Conservation (phyloP, 2,797 vertebrate species). For the Spea hammondii region DNA sequence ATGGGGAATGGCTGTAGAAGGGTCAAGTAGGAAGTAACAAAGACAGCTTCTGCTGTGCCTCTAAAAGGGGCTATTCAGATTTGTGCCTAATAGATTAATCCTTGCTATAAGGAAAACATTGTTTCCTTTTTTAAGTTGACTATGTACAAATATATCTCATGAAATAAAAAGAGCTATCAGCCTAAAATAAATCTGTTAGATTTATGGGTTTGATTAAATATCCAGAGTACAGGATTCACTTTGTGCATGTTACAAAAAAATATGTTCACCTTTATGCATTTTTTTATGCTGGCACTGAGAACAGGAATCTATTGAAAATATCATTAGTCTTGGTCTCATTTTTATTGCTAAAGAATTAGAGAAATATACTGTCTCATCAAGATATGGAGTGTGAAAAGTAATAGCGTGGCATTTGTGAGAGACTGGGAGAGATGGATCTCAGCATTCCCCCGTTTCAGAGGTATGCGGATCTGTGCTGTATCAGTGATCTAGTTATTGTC, state of each 20-base stretch:
- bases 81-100: neutral
- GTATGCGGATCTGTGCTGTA: conserved; percentile 29
- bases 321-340: conserved; percentile 32
- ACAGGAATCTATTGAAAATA: conserved; percentile 33
- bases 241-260: conserved; percentile 5
- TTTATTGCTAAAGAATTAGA: conserved; percentile 40
- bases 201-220: conserved; percentile 5
- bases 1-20: neutral
- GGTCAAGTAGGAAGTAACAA: conserved; percentile 47
- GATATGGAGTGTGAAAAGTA: conserved; percentile 29
- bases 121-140: neutral
- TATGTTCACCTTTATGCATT: conserved; percentile 30
- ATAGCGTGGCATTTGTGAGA: conserved; percentile 18
- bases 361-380: conserved; percentile 45
- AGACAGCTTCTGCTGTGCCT: conserved; percentile 34
- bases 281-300: conserved; percentile 18
- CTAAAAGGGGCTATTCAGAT: conserved; percentile 30
- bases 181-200: conserved; percentile 14
- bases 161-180: neutral
- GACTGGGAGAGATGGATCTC: conserved; percentile 24
- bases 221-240: conserved; percentile 6
- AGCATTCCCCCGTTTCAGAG: conserved; percentile 11
- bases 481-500: conserved; percentile 49
- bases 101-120: conserved; percentile 3
- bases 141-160: conserved; percentile 16